A percentile compares a stretch with the other conserved stretches of the same genome.
These are phyloP conservation scores for Chrysolina americana DNA, from an alignment of 2,888 invertebrate genomes.

Conservation along the genomic window DNA sequence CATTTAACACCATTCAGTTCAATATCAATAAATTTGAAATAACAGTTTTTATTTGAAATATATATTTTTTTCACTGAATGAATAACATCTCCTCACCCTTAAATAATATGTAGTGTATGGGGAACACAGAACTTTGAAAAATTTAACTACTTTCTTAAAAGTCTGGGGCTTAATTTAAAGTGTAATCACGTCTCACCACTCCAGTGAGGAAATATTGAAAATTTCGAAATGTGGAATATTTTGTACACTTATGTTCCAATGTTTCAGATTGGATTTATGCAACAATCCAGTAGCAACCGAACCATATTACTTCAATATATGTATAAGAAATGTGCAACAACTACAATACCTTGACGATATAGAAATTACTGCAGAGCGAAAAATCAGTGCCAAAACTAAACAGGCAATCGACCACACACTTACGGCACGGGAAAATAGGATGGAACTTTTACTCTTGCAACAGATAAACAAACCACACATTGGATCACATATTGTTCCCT, in stretches of 20 bases:
- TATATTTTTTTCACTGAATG: too few relatives aligned
- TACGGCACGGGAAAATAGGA: slow-evolving; percentile 58
- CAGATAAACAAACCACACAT: slow-evolving; percentile 59
- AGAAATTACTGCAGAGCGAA: slow-evolving; percentile 58
- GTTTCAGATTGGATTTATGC: slow-evolving; percentile 59
- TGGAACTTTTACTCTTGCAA: slow-evolving; percentile 50
- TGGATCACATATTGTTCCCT: slow-evolving; percentile 63
- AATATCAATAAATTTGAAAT: too few relatives aligned
- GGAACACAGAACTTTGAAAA: too few relatives aligned
- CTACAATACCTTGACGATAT: slow-evolving; percentile 65
- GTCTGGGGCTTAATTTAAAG: too few relatives aligned
- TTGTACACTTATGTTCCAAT: neutral
- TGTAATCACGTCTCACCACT: too few relatives aligned
- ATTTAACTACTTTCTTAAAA: too few relatives aligned
- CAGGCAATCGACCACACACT: slow-evolving; percentile 49
- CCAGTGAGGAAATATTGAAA: too few relatives aligned
- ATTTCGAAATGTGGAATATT: too few relatives aligned
- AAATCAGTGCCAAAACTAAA: slow-evolving; percentile 58
- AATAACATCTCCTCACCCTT: too few relatives aligned
- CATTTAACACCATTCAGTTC: too few relatives aligned
- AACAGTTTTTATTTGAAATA: too few relatives aligned
- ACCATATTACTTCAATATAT: slow-evolving; percentile 63
- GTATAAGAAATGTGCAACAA: slow-evolving; percentile 64
- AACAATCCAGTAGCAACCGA: slow-evolving; percentile 58
- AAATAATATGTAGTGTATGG: too few relatives aligned